phyloP scores from a whole-genome alignment of 2,113 vertebrate genomes.

The Zosterops lateralis region DNA sequence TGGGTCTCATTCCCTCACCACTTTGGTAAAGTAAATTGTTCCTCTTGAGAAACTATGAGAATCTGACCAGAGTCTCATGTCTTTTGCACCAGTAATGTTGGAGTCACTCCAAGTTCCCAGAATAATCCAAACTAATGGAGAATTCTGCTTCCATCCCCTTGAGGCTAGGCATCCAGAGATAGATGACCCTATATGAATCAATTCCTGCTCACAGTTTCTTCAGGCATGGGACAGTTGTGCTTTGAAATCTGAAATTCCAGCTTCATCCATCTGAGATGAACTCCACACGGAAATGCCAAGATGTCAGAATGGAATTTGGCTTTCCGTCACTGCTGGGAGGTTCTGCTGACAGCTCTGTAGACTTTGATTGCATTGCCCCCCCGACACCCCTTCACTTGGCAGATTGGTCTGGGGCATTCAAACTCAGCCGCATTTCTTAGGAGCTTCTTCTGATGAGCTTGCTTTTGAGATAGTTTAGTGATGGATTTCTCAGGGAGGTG shows the following conservation, averaged over 20 bases:
- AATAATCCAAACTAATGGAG: not conserved
- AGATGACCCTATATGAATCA: not conserved
- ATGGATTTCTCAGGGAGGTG: not conserved
- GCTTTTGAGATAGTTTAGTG: not conserved
- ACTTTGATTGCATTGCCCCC: not conserved
- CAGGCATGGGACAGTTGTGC: not conserved
- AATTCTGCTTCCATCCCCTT: not conserved
- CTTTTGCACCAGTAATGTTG: not conserved
- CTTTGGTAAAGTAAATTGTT: not conserved
- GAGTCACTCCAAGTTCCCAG: not conserved
- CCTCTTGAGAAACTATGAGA: not conserved
- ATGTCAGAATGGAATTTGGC: not conserved
- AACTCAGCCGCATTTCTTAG: not conserved
- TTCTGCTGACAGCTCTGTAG: not conserved
- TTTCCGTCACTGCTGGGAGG: not conserved
- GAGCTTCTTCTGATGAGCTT: not conserved
- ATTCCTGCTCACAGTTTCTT: not conserved
- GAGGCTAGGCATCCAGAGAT: not conserved
- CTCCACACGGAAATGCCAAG: rapidly evolving
- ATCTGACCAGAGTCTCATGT: not conserved
- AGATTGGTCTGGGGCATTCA: not conserved
- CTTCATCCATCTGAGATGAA: not conserved
- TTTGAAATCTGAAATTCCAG: not conserved
- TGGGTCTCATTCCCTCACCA: not conserved
- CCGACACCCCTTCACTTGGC: not conserved